Percentiles rank a stretch among this genome's conserved stretches.
Evolutionary conservation across 2,888 invertebrate species (phyloP).

Genomic region (Ectropis crepuscularia): DNA sequence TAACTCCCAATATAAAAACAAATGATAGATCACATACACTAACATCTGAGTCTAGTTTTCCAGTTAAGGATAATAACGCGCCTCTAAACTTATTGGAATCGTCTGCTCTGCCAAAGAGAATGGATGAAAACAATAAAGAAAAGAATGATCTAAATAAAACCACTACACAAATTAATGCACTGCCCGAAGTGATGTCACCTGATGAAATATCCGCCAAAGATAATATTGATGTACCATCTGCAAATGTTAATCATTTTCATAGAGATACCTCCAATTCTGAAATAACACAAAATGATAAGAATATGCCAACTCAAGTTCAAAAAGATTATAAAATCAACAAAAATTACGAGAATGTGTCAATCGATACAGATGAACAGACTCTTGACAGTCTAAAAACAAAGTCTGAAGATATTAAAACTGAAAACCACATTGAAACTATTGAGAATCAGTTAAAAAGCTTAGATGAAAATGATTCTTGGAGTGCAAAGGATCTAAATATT

Average conservation of each 20-base stretch:
- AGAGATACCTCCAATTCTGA: slow-evolving; percentile 16
- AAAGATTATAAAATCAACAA: slow-evolving; percentile 17
- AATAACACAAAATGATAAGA: slow-evolving; percentile 18
- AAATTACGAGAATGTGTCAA: slow-evolving; percentile 25
- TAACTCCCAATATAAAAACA: slow-evolving; percentile 47
- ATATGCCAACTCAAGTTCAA: slow-evolving; percentile 5
- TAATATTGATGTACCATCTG: neutral
- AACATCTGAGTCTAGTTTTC: slow-evolving; percentile 40
- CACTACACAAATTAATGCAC: neutral
- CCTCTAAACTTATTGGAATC: slow-evolving; percentile 2
- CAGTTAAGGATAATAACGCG: slow-evolving; percentile 37
- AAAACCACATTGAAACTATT: slow-evolving; percentile 35
- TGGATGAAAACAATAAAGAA: slow-evolving; percentile 10
- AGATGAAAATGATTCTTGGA: slow-evolving; percentile 91
- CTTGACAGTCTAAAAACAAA: slow-evolving; percentile 31
- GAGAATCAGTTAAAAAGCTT: slow-evolving; percentile 76
- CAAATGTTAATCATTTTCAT: slow-evolving; percentile 3
- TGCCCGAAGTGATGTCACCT: neutral
- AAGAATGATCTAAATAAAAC: slow-evolving; percentile 10
- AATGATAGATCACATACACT: slow-evolving; percentile 42
- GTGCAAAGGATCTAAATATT: slow-evolving; percentile 91
- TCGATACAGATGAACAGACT: slow-evolving; percentile 27
- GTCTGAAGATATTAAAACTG: slow-evolving; percentile 22
- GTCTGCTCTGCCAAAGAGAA: slow-evolving; percentile 1
- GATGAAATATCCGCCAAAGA: slow-evolving; percentile 13